A percentile compares a stretch with the other conserved stretches of the same genome.
Conservation (phyloP, 2,797 vertebrate genomes). For the Hemibagrus guttatus region DNA sequence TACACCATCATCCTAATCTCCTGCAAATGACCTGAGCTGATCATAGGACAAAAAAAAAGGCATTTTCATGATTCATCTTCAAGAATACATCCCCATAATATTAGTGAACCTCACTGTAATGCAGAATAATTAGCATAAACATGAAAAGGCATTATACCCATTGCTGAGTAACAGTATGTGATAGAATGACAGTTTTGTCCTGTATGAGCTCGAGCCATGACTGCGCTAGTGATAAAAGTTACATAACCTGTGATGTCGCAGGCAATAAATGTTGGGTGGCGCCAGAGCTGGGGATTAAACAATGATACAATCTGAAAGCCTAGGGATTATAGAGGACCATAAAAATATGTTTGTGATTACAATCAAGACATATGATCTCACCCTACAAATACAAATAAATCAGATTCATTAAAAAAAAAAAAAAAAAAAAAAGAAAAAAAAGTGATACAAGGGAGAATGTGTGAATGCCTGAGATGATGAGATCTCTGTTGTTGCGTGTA, state of each 20-base stretch:
- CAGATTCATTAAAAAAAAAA: neutral
- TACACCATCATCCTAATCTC: neutral
- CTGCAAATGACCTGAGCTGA: neutral
- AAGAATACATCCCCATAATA: neutral
- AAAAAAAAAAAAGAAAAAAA: too few species aligned
- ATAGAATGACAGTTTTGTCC: neutral
- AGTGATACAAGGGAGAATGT: neutral
- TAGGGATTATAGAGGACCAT: neutral
- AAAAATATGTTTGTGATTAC: neutral
- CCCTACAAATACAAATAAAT: neutral
- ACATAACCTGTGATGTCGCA: conserved; percentile 65
- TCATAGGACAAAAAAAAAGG: neutral
- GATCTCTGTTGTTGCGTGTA: neutral
- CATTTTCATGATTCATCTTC: neutral
- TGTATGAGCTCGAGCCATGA: neutral
- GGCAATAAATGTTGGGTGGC: conserved; percentile 22
- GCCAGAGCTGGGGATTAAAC: conserved; percentile 51
- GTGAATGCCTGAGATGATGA: neutral
- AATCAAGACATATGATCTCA: neutral
- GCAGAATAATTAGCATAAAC: neutral
- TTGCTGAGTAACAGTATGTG: neutral
- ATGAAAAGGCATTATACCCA: neutral
- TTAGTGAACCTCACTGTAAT: neutral
- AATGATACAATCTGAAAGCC: neutral
- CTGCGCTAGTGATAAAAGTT: conserved; percentile 45